Evolutionary conservation across 2,113 vertebrate species (phyloP), one percentile per base, ranked within the genome.

Genomic region (Dermatemys mawii): DNA sequence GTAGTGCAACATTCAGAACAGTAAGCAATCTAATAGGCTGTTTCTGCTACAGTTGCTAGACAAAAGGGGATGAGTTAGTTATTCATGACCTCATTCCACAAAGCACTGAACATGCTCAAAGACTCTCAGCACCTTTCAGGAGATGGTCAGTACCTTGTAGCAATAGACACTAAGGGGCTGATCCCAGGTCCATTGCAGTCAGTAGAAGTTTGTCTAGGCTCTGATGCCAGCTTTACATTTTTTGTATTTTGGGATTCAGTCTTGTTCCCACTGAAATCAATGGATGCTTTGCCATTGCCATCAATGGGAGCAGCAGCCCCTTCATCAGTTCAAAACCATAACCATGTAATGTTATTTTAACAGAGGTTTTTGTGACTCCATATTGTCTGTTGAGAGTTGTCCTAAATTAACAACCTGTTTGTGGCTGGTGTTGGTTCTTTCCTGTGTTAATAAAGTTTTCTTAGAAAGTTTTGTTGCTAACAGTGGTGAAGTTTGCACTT

Each of bases 391-490:
- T 89, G 17, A 86, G 44, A 95, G 21, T 24, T 84, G 1, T 38
- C 38, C 24, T 17, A 81, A 11, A 22, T 91, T 91, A 90, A 86
- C 67, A 88, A 2, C 12, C 89, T 87, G 78, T 90, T 84, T 3
- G 2, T 92, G 88, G 24, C 27, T 90, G 11, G 22, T 94, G 22
- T 91, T 81, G 27, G 44, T 95, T 87, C 38, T 53, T 57, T 9
- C 46, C 80, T 50, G 44, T 81, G 76, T 86, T 60, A 87, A 93
- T 89, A 81, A 49, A 79, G 2, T 82, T 86, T 93, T 87, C 24
- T 82, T 91, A 21, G 48, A 86, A 29, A 49, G 44, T 92, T 89
- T 11, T 92, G 93, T 0, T 79, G 49, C 81, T 96, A 97, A 92
- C 41, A 73, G 54, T 38, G 17, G 60, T 78, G 54, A 46, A 27